Percentiles rank a stretch among this genome's conserved stretches.
Evolutionary conservation across 2,113 vertebrate genomes (phyloP).

Genomic region (Noctilio leporinus): DNA sequence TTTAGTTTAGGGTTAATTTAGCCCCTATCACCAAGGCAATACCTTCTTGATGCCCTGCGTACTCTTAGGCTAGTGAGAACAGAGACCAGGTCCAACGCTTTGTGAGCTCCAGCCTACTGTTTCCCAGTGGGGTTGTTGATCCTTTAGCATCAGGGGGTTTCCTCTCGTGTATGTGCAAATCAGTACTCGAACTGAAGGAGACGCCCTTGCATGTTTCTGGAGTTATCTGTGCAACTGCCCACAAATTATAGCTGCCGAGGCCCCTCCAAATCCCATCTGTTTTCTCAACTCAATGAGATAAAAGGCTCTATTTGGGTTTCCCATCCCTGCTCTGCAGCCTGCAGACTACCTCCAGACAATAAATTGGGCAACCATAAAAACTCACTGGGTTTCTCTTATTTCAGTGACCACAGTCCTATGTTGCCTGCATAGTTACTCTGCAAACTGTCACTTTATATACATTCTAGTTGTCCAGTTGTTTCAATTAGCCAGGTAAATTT

Average conservation of each 20-base stretch:
- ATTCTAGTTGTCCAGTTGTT: neutral
- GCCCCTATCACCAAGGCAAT: neutral
- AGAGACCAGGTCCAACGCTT: neutral
- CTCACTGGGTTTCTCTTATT: neutral
- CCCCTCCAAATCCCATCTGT: neutral
- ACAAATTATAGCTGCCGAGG: neutral
- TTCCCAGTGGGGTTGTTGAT: neutral
- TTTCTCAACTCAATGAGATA: neutral
- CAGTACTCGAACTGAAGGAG: neutral
- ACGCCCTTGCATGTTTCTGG: neutral
- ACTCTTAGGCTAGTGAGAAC: neutral
- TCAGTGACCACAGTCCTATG: neutral
- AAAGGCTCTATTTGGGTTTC: neutral
- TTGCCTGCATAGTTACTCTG: neutral
- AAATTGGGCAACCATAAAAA: neutral
- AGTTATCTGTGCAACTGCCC: neutral
- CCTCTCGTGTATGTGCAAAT: neutral
- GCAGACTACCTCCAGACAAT: neutral
- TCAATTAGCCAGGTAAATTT: neutral
- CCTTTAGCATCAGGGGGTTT: neutral
- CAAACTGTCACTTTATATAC: neutral
- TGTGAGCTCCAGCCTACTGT: neutral
- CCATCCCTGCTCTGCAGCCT: neutral
- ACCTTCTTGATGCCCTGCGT: neutral
- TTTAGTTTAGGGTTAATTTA: slow-evolving; percentile 15